Conservation (phyloP, 1,140 invertebrate species). For the Belonocnema kinseyi region DNA sequence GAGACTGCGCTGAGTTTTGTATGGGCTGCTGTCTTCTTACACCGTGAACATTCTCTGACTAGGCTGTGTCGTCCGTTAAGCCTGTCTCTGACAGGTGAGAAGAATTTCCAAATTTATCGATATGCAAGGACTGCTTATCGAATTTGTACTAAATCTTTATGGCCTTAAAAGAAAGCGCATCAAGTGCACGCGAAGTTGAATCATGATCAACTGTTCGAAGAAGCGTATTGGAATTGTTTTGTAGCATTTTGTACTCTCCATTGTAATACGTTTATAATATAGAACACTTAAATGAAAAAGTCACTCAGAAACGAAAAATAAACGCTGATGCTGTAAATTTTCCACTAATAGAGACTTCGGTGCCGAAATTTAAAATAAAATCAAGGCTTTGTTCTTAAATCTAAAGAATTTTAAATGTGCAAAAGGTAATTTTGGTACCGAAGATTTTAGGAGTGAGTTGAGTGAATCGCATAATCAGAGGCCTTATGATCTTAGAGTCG, state of each 20-base stretch:
- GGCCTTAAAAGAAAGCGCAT: constrained; percentile 63
- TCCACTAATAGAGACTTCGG: constrained; percentile 17
- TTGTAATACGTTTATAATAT: constrained; percentile 64
- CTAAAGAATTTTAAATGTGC: not conserved
- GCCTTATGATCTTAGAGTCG: constrained; percentile 57
- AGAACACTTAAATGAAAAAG: constrained; percentile 35
- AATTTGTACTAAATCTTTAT: constrained; percentile 48
- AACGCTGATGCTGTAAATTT: constrained; percentile 12
- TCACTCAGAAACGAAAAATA: constrained; percentile 25
- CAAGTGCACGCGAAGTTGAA: constrained; percentile 52
- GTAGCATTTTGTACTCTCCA: constrained; percentile 69
- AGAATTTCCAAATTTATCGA: constrained; percentile 61
- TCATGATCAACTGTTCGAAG: constrained; percentile 51
- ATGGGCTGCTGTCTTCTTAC: constrained; percentile 63
- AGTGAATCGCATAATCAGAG: constrained; percentile 63
- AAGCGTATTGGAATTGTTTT: constrained; percentile 69
- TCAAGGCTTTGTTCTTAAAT: constrained; percentile 1
- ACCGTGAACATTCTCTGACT: constrained; percentile 72
- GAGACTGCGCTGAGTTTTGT: constrained; percentile 65
- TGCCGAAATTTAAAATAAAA: constrained; percentile 38
- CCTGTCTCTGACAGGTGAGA: constrained; percentile 52
- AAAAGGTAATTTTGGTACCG: not conserved
- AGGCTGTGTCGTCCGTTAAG: constrained; percentile 66
- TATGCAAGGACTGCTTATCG: constrained; percentile 39
- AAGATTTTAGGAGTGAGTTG: constrained; percentile 11